Evolutionary conservation across 1,140 invertebrate species (phyloP).

Genomic region (Bradysia coprophila): DNA sequence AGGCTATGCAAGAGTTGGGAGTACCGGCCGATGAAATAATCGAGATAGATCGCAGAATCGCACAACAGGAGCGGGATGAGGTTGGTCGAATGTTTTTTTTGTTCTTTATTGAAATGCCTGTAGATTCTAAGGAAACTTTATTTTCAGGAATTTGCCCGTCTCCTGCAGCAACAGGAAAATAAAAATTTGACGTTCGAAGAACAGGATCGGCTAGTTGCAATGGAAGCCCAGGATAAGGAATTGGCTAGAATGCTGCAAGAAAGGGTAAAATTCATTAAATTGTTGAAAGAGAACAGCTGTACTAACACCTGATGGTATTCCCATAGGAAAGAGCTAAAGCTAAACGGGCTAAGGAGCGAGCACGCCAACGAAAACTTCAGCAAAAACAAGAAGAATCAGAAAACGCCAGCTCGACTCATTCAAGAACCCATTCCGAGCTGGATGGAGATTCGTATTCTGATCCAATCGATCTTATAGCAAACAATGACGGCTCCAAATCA

Average conservation of each 20-base stretch:
- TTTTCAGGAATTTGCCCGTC: constrained; percentile 28
- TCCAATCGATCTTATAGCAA: constrained; percentile 17
- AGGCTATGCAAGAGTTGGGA: constrained; percentile 26
- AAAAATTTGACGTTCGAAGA: constrained; percentile 39
- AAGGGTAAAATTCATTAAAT: constrained; percentile 32
- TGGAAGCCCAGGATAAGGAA: constrained; percentile 83
- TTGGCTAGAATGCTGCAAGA: constrained; percentile 78
- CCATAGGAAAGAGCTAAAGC: constrained; percentile 44
- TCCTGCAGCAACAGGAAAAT: constrained; percentile 36
- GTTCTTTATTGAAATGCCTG: background rate
- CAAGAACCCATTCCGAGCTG: constrained; percentile 1
- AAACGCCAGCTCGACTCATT: constrained; percentile 12
- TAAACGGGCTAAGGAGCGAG: constrained; percentile 38
- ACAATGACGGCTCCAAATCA: constrained; percentile 11
- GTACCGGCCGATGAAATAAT: constrained; percentile 33
- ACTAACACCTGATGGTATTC: background rate
- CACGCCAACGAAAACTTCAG: constrained; percentile 20
- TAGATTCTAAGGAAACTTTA: constrained; percentile 1
- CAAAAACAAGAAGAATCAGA: constrained; percentile 8
- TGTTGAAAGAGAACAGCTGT: background rate
- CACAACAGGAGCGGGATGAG: constrained; percentile 41
- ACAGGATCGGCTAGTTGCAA: constrained; percentile 50
- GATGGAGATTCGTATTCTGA: constrained; percentile 20
- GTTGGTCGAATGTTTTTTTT: constrained; percentile 7
- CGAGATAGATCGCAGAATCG: constrained; percentile 30